phyloP scores from a whole-genome alignment of 2,797 vertebrate genomes.

The Catostomus latipinnis region DNA sequence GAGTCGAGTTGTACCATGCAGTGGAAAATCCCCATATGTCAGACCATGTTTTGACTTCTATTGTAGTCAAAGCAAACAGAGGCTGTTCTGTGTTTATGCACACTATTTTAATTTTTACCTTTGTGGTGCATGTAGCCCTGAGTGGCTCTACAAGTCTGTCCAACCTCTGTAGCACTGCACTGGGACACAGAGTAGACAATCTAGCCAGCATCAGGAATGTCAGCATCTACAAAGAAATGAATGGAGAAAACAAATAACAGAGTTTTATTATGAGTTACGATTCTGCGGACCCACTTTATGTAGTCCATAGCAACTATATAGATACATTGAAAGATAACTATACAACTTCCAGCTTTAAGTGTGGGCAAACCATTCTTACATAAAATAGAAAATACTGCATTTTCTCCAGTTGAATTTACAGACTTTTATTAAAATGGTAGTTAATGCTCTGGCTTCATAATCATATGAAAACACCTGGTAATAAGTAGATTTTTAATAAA shows the following conservation, averaged over 20 bases:
- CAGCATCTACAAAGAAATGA: slow-evolving; percentile 79
- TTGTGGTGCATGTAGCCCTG: slow-evolving; percentile 96
- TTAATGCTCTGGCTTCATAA: background rate
- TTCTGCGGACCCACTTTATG: background rate
- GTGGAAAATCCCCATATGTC: too few relatives aligned
- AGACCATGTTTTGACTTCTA: background rate
- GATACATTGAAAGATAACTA: background rate
- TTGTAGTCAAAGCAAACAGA: background rate
- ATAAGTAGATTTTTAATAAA: background rate
- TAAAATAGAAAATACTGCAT: background rate
- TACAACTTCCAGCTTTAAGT: background rate
- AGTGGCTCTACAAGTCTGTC: slow-evolving; percentile 95
- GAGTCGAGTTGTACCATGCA: too few relatives aligned
- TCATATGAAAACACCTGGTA: background rate
- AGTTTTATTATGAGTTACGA: background rate
- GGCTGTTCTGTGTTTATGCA: too few relatives aligned
- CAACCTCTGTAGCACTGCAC: slow-evolving; percentile 94
- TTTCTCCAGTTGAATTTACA: background rate
- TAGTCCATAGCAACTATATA: background rate
- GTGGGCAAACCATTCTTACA: background rate
- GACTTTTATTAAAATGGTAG: background rate
- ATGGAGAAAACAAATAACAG: background rate
- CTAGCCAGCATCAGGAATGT: slow-evolving; percentile 92
- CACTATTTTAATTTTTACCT: slow-evolving; percentile 75
- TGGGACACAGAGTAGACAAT: slow-evolving; percentile 88